phyloP scores from a whole-genome alignment of 2,113 vertebrate species.

The Chamaea fasciata region DNA sequence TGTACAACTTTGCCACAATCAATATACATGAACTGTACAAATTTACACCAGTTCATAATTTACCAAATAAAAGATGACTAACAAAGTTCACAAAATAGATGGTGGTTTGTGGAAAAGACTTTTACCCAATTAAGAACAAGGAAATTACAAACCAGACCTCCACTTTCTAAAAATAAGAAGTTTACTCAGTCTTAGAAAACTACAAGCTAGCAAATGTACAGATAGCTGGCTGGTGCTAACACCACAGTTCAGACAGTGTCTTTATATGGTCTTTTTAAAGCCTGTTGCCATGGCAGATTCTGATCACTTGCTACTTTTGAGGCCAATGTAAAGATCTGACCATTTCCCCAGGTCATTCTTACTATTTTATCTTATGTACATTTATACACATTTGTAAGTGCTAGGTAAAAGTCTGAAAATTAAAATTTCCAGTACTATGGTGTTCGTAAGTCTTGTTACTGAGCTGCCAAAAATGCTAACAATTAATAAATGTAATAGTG shows the following conservation, averaged over 20 bases:
- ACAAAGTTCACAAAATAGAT: slow-evolving; percentile 98
- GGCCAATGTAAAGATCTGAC: slow-evolving; percentile 73
- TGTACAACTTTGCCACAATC: slow-evolving; percentile 99
- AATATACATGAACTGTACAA: slow-evolving; percentile 99
- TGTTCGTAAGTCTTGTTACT: slow-evolving; percentile 72
- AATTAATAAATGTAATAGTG: slow-evolving; percentile 79
- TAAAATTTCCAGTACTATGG: slow-evolving; percentile 77
- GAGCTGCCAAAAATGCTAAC: slow-evolving; percentile 80
- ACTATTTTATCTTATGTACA: slow-evolving; percentile 77
- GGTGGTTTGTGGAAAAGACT: slow-evolving; percentile 86
- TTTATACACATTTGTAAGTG: slow-evolving; percentile 80
- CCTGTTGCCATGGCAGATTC: slow-evolving; percentile 76
- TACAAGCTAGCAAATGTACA: slow-evolving; percentile 87
- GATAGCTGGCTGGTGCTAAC: slow-evolving; percentile 82
- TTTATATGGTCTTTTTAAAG: slow-evolving; percentile 78
- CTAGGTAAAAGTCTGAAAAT: slow-evolving; percentile 79
- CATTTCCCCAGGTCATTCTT: slow-evolving; percentile 74
- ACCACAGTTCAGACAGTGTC: slow-evolving; percentile 85
- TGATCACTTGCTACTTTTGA: slow-evolving; percentile 75
- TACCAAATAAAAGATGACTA: slow-evolving; percentile 95
- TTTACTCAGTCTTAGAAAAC: slow-evolving; percentile 86
- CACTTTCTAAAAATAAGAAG: slow-evolving; percentile 89
- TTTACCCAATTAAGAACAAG: slow-evolving; percentile 86
- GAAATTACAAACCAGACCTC: slow-evolving; percentile 87
- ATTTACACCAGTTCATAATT: slow-evolving; percentile 99